These are phyloP conservation scores for Rhinichthys osculus DNA, from an alignment of 2,797 vertebrate genomes.

Conservation along the genomic window DNA sequence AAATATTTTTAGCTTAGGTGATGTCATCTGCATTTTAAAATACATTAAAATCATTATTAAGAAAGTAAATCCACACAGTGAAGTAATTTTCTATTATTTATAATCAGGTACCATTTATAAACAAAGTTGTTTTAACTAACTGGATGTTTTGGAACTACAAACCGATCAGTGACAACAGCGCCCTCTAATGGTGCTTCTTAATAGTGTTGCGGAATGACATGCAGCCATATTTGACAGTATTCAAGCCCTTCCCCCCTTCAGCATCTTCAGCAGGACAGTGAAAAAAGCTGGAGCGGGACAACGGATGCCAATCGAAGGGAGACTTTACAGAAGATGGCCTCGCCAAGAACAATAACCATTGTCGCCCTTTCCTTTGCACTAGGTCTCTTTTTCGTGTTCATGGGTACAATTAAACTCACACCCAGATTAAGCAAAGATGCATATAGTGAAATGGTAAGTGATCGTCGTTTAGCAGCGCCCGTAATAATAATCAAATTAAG, in stretches of 20 bases:
- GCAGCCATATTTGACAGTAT: slow-evolving; percentile 69
- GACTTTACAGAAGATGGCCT: slow-evolving; percentile 83
- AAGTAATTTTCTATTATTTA: not conserved
- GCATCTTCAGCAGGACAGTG: slow-evolving; percentile 54
- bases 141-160: not conserved
- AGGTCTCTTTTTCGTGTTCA: slow-evolving; percentile 97
- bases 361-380: slow-evolving; percentile 93
- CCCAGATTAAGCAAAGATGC: slow-evolving; percentile 96
- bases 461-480: not conserved
- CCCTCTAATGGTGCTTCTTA: slow-evolving; percentile 5
- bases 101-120: not conserved
- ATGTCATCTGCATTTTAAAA: not conserved
- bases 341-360: slow-evolving; percentile 93
- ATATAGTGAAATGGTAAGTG: slow-evolving; percentile 97
- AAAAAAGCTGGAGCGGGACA: slow-evolving; percentile 41
- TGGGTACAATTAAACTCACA: slow-evolving; percentile 98
- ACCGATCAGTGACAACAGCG: not conserved
- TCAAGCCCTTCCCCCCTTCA: slow-evolving; percentile 69
- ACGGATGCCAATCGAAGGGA: slow-evolving; percentile 39
- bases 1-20: not conserved
- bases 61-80: not conserved
- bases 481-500: not conserved
- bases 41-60: not conserved
- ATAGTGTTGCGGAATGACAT: slow-evolving; percentile 28
- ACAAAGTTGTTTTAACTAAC: not conserved